Base-by-base conservation (phyloP, 1,140 invertebrate genomes). In the Calliopsis andreniformis region DNA sequence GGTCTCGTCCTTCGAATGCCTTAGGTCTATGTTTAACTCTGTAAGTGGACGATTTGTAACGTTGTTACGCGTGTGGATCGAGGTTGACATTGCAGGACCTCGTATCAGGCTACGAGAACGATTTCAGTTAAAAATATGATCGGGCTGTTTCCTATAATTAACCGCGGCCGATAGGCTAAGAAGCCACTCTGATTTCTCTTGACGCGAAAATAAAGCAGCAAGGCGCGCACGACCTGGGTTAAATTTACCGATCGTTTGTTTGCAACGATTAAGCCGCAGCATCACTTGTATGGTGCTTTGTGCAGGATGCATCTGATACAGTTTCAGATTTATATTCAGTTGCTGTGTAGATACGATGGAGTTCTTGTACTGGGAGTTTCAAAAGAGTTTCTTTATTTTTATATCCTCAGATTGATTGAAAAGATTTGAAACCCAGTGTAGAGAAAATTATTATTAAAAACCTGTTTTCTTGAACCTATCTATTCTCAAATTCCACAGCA, bases 91-190 rank as follows among this genome's bases (percentile, higher is more conserved):
- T 49, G 47, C 42, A 3, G 1, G 1, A 18, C 53, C 28, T 56
- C 20, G 53, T 59, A 30, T 47, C 47, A 35, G 47, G 1, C 45
- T 39, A 20, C 3, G 32, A 0, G 32, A 70, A 47, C 45, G 45
- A 55, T 72, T 78, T 72, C 4, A 72, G 28, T 75, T 79, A 81
- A 79, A 76, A 76, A 69, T 69, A 76, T 49, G 53, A 30, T 16
- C 53, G 42, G 55, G 16, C 1, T 4, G 18, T 49, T 32, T 20
- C 25, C 72, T 76, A 76, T 76, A 76, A 76, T 76, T 76, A 76
- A 59, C 45, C 63, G 14, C 30, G 72, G 64, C 55, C 63, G 64
- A 76, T 69, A 59, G 23, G 64, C 55, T 18, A 12, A 20, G n/a
- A n/a, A 58, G 71, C 32, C 64, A 23, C 56, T 76, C 55, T 7